A percentile compares a stretch with the other conserved stretches of the same genome.
These are phyloP conservation scores for Cybosia mesomella DNA, from an alignment of 2,888 invertebrate species.

Conservation along the genomic window DNA sequence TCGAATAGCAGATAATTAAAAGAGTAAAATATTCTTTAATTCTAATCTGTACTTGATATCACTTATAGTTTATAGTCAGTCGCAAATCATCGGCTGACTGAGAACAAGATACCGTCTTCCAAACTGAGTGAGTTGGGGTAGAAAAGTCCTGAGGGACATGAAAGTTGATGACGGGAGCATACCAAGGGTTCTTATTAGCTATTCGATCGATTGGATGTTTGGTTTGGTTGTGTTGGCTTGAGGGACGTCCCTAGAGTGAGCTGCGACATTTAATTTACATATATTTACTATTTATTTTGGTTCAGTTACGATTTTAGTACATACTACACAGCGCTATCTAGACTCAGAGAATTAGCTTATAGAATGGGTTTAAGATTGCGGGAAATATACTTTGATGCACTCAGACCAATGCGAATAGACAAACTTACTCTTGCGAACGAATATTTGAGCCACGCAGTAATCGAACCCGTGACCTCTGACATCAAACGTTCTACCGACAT, in stretches of 20 bases:
- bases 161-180: constrained; percentile 19
- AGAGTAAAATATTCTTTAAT: not conserved
- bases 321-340: too few species aligned
- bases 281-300: constrained; percentile 8
- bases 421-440: too few species aligned
- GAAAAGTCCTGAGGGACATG: constrained; percentile 20
- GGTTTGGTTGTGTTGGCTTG: constrained; percentile 1
- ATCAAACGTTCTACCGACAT: not conserved
- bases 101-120: not conserved
- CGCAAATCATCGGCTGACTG: not conserved
- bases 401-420: too few species aligned
- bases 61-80: not conserved
- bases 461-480: not conserved
- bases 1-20: too few species aligned
- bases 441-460: too few species aligned
- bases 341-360: too few species aligned
- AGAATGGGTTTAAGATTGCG: too few species aligned
- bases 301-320: not conserved
- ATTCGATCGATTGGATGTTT: constrained; percentile 9
- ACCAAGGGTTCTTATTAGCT: constrained; percentile 16
- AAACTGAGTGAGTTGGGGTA: constrained; percentile 9
- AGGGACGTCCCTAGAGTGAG: not conserved
- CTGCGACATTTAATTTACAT: not conserved
- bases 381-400: too few species aligned
- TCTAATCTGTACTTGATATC: not conserved